Base-by-base conservation (phyloP, 2,113 vertebrate genomes). In the Serinus canaria region DNA sequence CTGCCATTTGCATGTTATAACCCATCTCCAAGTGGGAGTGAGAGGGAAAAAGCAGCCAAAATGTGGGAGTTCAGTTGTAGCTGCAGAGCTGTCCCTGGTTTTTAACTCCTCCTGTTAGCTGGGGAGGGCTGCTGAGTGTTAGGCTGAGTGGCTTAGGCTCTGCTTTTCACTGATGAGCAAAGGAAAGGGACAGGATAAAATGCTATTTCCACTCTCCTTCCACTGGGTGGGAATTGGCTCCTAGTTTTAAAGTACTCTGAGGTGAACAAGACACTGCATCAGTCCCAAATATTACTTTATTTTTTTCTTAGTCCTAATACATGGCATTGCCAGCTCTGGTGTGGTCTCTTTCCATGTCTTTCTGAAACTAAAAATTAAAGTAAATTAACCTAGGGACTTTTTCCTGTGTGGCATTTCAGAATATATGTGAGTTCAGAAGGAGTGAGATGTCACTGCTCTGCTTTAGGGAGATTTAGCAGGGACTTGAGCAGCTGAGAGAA, bases 181-280 rank as follows among this genome's bases (percentile, higher is more conserved):
- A 74, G 30, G 28, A 59, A 73, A 90, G 43, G 0, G 0, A 31
- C 0, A 0, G 37, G 21, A 35, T 50, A 21, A 80, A 86, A 68
- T 21, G 27, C 44, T 22, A 9, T 37, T 87, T 60, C n/a, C 60
- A 20, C 6, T 56, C 28, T n/a, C 50, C 46, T 83, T 67, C 39
- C 30, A 13, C 43, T 16, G 52, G 15, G 28, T 3, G 2, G 63
- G 60, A 90, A 35, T 3, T 43, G 23, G 16, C 30, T 80, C 33
- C 22, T n/a, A 39, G 3, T 52, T 69, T 69, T 59, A 47, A 77
- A 70, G 16, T 35, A 56, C 79, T 55, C 68, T 94, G 35, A 70
- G 44, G 52, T 10, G 13, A 56, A 15, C 6, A 47, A 81, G 39
- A 28, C 24, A 33, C 21, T 41, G 13, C 10, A 63, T 24, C 22